phyloP scores from a whole-genome alignment of 2,797 vertebrate species.

The Galaxias olidus region DNA sequence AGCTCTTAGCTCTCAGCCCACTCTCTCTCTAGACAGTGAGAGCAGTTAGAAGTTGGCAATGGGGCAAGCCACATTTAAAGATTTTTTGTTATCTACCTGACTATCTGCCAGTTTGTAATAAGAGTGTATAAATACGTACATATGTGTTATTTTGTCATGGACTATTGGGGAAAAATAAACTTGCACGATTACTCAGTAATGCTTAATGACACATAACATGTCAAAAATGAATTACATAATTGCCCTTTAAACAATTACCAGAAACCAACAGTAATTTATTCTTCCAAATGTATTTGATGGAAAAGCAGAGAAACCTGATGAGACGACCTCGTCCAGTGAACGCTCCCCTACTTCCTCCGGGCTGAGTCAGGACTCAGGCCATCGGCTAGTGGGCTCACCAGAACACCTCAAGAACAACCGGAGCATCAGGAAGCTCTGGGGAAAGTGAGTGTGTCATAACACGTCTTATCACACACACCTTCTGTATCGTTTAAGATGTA shows the following conservation, averaged over 20 bases:
- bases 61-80: too few species aligned
- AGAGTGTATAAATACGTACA: constrained; percentile 13
- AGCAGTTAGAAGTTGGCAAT: too few species aligned
- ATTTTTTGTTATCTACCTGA: too few species aligned
- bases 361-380: constrained; percentile 67
- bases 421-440: constrained; percentile 95
- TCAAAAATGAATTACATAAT: constrained; percentile 15
- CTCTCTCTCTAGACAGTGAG: constrained; percentile 33
- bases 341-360: constrained; percentile 80
- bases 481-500: too few species aligned
- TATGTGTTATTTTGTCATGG: constrained; percentile 12
- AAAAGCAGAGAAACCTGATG: constrained; percentile 77
- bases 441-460: constrained; percentile 93
- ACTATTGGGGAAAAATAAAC: constrained; percentile 6
- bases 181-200: constrained; percentile 13
- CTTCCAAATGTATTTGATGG: constrained; percentile 61
- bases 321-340: constrained; percentile 71
- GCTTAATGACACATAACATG: too few species aligned
- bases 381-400: constrained; percentile 82
- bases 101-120: too few species aligned
- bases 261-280: not conserved
- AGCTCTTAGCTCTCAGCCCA: constrained; percentile 43
- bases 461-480: not conserved
- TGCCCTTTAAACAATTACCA: too few species aligned
- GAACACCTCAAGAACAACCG: constrained; percentile 91